phyloP scores from a whole-genome alignment of 2,888 invertebrate genomes.

The Acrocyrtus sp. region DNA sequence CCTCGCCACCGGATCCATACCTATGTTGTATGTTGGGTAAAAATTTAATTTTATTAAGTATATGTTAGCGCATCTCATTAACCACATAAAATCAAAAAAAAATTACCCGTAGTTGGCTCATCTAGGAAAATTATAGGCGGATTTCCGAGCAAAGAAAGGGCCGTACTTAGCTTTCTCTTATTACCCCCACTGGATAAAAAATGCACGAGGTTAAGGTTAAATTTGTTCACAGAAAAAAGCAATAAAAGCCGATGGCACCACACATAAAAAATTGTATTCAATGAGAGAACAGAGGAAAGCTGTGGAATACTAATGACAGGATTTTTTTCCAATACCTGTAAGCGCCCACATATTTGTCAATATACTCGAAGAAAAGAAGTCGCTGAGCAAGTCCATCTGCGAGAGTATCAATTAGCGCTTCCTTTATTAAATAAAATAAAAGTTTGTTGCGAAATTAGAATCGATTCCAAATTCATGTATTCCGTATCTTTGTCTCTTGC shows the following conservation, averaged over 20 bases:
- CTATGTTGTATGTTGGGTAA: too few relatives aligned
- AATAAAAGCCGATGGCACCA: too few relatives aligned
- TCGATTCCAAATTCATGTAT: too few relatives aligned
- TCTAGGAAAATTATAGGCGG: constrained; percentile 70
- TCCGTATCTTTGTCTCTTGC: too few relatives aligned
- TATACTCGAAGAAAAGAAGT: constrained; percentile 41
- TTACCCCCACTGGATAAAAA: constrained; percentile 84
- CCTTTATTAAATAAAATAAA: too few relatives aligned
- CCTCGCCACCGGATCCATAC: constrained; percentile 82
- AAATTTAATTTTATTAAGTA: neutral
- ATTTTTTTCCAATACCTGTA: constrained; percentile 52
- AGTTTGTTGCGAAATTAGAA: too few relatives aligned
- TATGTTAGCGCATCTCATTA: too few relatives aligned
- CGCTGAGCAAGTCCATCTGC: constrained; percentile 31
- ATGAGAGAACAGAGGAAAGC: too few relatives aligned
- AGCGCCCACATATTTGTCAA: constrained; percentile 45
- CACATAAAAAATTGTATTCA: too few relatives aligned
- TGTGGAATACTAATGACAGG: too few relatives aligned
- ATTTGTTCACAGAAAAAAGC: too few relatives aligned
- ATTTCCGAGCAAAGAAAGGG: constrained; percentile 76
- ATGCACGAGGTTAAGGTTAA: too few relatives aligned
- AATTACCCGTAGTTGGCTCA: constrained; percentile 70
- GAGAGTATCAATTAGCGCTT: constrained; percentile 39
- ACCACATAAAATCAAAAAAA: constrained; percentile 58
- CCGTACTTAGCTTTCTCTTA: constrained; percentile 78